Base-by-base conservation (phyloP, 2,797 vertebrate species). In the Microchirus variegatus region DNA sequence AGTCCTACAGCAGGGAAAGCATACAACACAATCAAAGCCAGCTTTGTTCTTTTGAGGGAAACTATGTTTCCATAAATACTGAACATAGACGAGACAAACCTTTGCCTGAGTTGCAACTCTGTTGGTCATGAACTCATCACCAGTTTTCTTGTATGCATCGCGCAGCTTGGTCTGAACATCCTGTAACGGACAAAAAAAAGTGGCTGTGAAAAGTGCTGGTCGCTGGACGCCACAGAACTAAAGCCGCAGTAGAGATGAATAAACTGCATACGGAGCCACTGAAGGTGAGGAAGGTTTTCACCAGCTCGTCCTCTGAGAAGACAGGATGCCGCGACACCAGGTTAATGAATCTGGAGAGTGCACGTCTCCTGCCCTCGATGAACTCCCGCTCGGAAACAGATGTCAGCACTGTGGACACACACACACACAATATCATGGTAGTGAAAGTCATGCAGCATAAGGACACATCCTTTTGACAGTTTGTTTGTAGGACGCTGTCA, bases 111-210 rank as follows among this genome's bases (percentile, higher is more conserved):
- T 90, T 53, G 97, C 94, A 49, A 95, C 82, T 85, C 90, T 94
- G 84, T 94, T 96, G 17, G 92, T 97, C 93, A 97, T 87, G 86
- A 99, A 99, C 78, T 99, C 98, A 16, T 99, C 98, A 3, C 98
- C 98, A 1, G 88, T 90, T 79, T 94, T 95, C 83, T 95, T 98
- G 69, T 92, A 94, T 44, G 93, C 60, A 44, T 99, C 97, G 48
- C 94, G 94, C 69, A 99, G 90, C 87, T 94, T 97, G 71, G 90
- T 91, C 87, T 99, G 98, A 77, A 99, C 94, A 46, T 99, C 98
- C 98, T 99, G 81, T 73, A 65, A 60, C 55, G 45, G 59, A 77
- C 45, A 11, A 59, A 0, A 15, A 15, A 9, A 2, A 53, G 63
- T 22, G 22, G 22, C 22, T 22, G 22, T 22, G 22, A 22, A 22